phyloP scores from a whole-genome alignment of 2,888 invertebrate species.

The Brachycybe producta region DNA sequence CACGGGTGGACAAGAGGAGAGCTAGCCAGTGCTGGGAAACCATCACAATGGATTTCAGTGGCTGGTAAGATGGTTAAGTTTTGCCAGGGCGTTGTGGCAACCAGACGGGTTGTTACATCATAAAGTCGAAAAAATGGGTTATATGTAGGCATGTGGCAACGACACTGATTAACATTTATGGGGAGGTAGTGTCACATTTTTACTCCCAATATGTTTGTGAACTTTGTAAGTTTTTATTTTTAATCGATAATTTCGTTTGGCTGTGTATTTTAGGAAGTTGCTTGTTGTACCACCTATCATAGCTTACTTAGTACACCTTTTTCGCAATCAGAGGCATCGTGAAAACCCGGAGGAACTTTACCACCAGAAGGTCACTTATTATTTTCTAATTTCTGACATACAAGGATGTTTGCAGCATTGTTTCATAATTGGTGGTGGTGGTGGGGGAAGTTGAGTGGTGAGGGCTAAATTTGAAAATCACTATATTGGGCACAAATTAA shows the following conservation, averaged over 20 bases:
- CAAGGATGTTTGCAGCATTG: too few relatives aligned
- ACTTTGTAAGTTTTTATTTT: background rate
- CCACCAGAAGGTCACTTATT: constrained; percentile 31
- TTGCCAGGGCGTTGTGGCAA: too few relatives aligned
- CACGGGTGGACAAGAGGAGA: too few relatives aligned
- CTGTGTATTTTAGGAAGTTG: constrained; percentile 26
- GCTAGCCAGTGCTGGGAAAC: too few relatives aligned
- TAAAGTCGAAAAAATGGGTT: constrained; percentile 90
- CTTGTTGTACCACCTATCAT: constrained; percentile 44
- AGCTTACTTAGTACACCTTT: constrained; percentile 44
- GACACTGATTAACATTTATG: constrained; percentile 58
- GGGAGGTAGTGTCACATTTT: constrained; percentile 46
- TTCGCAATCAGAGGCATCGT: constrained; percentile 35
- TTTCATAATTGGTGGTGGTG: too few relatives aligned
- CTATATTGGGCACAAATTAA: too few relatives aligned
- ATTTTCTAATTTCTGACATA: too few relatives aligned
- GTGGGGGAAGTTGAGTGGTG: too few relatives aligned
- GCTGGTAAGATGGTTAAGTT: too few relatives aligned
- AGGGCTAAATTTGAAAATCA: too few relatives aligned
- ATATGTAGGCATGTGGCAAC: constrained; percentile 68
- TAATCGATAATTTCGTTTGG: background rate
- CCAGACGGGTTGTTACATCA: too few relatives aligned
- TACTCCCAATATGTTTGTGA: background rate
- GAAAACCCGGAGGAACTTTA: constrained; percentile 35
- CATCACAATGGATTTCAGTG: too few relatives aligned